Conservation (phyloP, 2,797 vertebrate species). For the Presbytis comata region DNA sequence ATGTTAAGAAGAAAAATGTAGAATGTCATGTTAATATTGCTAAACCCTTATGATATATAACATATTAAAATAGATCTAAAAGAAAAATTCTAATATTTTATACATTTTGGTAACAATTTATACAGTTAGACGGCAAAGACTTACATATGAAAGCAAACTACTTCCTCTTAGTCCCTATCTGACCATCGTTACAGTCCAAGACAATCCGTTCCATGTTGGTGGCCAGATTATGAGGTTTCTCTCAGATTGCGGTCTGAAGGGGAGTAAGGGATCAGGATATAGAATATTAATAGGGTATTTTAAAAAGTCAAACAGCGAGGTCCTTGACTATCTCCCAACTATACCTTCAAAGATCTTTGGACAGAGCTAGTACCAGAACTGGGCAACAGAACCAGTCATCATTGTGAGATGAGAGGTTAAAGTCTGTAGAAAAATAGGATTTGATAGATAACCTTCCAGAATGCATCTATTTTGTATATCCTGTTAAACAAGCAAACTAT, state of each 20-base stretch:
- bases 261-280: neutral
- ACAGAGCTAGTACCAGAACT: neutral
- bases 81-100: neutral
- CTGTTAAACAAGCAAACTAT: neutral
- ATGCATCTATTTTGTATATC: neutral
- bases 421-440: neutral
- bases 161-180: neutral
- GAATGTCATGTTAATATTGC: neutral
- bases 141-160: neutral
- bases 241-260: neutral
- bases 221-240: neutral
- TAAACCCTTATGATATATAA: neutral
- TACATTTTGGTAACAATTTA: neutral
- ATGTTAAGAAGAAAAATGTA: slow-evolving; percentile 22
- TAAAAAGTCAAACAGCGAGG: neutral
- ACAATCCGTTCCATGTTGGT: neutral
- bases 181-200: neutral
- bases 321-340: neutral
- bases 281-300: neutral
- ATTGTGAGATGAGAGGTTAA: neutral
- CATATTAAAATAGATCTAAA: neutral
- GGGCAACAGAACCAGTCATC: neutral
- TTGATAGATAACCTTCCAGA: neutral
- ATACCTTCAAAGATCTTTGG: neutral
- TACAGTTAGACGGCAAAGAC: neutral